Conservation (phyloP, 1,140 invertebrate genomes). For the Ephestia elutella region DNA sequence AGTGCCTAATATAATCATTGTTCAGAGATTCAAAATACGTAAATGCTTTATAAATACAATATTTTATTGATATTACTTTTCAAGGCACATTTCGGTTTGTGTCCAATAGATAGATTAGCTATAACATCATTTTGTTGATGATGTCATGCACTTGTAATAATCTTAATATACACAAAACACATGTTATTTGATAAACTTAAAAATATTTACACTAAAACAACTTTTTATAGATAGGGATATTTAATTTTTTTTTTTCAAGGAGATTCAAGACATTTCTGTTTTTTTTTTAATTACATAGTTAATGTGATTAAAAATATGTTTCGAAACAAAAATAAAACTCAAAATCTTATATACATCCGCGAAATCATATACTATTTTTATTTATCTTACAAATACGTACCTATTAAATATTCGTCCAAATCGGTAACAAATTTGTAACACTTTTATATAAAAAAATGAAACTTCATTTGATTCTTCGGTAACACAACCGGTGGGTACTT, state of each 20-base stretch:
- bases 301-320: no score
- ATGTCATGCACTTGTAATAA: background rate
- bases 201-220: conserved; percentile 12
- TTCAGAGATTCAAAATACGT: conserved; percentile 8
- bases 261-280: no score
- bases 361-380: background rate
- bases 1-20: conserved; percentile 10
- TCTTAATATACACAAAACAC: conserved; percentile 3
- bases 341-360: background rate
- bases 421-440: background rate
- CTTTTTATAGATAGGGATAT: conserved; percentile 4
- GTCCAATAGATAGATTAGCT: background rate
- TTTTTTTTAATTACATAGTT: no score
- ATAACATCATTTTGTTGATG: background rate
- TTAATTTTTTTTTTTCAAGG: no score
- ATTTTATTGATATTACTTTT: background rate
- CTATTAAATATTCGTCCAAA: background rate
- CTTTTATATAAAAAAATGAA: background rate
- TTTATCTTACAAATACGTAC: no score
- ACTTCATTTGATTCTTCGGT: background rate
- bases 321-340: background rate
- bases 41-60: conserved; percentile 4
- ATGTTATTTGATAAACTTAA: conserved; percentile 3
- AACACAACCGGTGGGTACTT: conserved; percentile 6
- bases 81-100: conserved; percentile 3